Evolutionary conservation across 2,797 vertebrate genomes (phyloP).

Genomic region (Taeniopygia guttata): DNA sequence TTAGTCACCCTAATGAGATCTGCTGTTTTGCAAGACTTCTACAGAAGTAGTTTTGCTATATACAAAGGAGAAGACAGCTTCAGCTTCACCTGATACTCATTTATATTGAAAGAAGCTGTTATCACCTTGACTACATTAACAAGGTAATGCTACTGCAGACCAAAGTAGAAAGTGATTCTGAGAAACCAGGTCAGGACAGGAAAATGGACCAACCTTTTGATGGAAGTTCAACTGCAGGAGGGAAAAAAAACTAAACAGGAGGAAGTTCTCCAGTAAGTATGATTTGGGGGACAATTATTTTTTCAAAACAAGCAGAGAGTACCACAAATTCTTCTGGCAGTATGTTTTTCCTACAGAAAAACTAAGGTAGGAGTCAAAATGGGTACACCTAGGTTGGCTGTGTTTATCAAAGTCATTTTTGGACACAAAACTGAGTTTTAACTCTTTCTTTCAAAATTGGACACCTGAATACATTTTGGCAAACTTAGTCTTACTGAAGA

Average conservation of each 20-base stretch:
- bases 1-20: background rate
- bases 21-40: background rate
- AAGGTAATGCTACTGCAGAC: background rate
- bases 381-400: background rate
- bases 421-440: background rate
- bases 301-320: background rate
- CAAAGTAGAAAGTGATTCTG: background rate
- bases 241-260: background rate
- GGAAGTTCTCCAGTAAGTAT: background rate
- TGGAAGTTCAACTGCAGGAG: background rate
- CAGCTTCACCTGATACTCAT: background rate
- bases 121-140: background rate
- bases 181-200: background rate
- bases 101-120: background rate
- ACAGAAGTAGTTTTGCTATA: background rate
- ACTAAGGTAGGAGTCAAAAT: background rate
- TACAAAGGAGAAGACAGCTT: background rate
- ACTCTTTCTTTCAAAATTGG: background rate
- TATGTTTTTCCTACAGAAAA: background rate
- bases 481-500: background rate
- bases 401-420: background rate
- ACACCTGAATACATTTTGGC: background rate
- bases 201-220: background rate
- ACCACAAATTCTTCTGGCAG: background rate
- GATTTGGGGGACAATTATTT: background rate